phyloP scores from a whole-genome alignment of 2,888 invertebrate species.

The Microctonus hyperodae region DNA sequence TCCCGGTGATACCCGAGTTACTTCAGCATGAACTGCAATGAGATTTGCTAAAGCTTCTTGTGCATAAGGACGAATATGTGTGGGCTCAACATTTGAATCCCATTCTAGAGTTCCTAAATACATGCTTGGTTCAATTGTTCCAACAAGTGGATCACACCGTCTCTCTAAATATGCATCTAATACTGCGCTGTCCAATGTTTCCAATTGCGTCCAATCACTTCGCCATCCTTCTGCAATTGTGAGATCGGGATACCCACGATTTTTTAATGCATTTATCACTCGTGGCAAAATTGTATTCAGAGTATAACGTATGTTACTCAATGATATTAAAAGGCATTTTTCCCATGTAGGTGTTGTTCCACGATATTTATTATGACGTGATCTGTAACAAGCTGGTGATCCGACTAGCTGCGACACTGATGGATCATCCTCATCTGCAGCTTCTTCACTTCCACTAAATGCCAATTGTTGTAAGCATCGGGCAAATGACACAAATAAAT shows the following conservation, averaged over 20 bases:
- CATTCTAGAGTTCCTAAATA: slow-evolving; percentile 89
- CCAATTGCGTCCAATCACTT: slow-evolving; percentile 70
- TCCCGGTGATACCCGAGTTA: slow-evolving; percentile 78
- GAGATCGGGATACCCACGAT: slow-evolving; percentile 75
- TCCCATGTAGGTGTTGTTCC: slow-evolving; percentile 70
- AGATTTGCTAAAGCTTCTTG: slow-evolving; percentile 87
- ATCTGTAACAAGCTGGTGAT: slow-evolving; percentile 65
- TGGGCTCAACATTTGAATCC: slow-evolving; percentile 78
- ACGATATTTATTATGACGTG: slow-evolving; percentile 52
- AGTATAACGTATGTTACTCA: slow-evolving; percentile 90
- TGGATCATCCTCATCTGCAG: slow-evolving; percentile 65
- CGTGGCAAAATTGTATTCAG: slow-evolving; percentile 76
- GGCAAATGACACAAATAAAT: slow-evolving; percentile 55
- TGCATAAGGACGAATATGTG: slow-evolving; percentile 85
- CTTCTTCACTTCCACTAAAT: slow-evolving; percentile 73
- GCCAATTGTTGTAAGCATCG: slow-evolving; percentile 78
- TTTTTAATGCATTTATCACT: slow-evolving; percentile 72
- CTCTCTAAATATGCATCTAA: slow-evolving; percentile 86
- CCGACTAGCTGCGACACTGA: slow-evolving; percentile 72
- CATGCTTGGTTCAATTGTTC: slow-evolving; percentile 97
- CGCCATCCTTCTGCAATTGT: slow-evolving; percentile 58
- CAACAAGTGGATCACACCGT: slow-evolving; percentile 92
- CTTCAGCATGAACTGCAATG: slow-evolving; percentile 80
- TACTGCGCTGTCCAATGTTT: slow-evolving; percentile 69
- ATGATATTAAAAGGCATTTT: slow-evolving; percentile 81